These are phyloP conservation scores for Amphipyra berbera DNA, from an alignment of 2,888 invertebrate genomes.

Conservation along the genomic window DNA sequence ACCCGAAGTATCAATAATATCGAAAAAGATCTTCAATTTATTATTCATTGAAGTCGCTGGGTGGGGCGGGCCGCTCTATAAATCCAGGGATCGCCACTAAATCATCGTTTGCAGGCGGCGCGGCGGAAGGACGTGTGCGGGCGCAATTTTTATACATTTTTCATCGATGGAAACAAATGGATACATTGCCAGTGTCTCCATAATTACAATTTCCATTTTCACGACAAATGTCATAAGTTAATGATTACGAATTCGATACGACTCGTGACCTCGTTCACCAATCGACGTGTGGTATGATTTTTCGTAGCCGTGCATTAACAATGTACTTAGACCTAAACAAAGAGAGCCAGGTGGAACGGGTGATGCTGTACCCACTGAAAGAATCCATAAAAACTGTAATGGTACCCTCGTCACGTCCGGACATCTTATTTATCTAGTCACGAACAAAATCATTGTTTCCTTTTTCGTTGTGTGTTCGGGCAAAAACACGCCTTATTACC, in stretches of 20 bases:
- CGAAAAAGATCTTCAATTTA: conserved; percentile 86
- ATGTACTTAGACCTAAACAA: conserved; percentile 81
- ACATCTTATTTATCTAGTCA: conserved; percentile 89
- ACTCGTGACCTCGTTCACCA: conserved; percentile 35
- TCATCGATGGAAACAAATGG: conserved; percentile 73
- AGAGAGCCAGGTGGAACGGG: conserved; percentile 78
- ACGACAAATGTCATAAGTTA: conserved; percentile 20
- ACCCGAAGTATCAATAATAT: conserved; percentile 87
- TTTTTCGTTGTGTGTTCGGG: conserved; percentile 77
- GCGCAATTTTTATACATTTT: conserved; percentile 78
- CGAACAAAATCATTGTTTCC: conserved; percentile 87
- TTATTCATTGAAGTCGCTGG: conserved; percentile 86
- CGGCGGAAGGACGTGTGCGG: conserved; percentile 74
- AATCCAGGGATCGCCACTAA: conserved; percentile 85
- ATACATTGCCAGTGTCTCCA: conserved; percentile 67
- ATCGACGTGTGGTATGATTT: conserved; percentile 58
- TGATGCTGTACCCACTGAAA: conserved; percentile 75
- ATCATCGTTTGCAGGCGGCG: conserved; percentile 80
- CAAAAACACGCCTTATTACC: conserved; percentile 86
- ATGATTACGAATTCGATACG: conserved; percentile 6
- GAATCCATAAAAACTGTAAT: conserved; percentile 87
- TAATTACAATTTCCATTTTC: conserved; percentile 62
- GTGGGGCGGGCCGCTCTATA: conserved; percentile 79
- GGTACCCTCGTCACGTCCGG: conserved; percentile 86
- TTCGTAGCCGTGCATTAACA: conserved; percentile 74